phyloP scores from a whole-genome alignment of 2,113 vertebrate species.

The Scomber japonicus region DNA sequence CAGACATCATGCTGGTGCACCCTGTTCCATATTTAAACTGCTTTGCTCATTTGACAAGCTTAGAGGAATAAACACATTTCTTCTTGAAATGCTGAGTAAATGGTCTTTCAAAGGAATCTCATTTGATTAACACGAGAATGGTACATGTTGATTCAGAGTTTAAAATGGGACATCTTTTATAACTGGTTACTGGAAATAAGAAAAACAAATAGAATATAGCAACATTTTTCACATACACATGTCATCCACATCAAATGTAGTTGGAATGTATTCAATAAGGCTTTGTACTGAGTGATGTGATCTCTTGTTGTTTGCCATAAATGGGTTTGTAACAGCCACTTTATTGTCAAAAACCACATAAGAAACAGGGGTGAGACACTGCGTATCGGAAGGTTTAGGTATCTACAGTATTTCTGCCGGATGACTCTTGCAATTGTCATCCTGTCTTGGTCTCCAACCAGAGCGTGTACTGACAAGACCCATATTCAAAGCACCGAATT shows the following conservation, averaged over 20 bases:
- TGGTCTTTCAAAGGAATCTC: too few species aligned
- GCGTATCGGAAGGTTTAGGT: not conserved
- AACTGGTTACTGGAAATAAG: not conserved
- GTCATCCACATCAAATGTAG: not conserved
- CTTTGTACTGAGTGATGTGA: conserved; percentile 10
- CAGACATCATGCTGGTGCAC: not conserved
- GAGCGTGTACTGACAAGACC: conserved; percentile 67
- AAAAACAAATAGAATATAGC: too few species aligned
- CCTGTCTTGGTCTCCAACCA: conserved; percentile 44
- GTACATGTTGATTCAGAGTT: too few species aligned
- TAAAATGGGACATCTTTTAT: too few species aligned
- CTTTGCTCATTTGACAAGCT: not conserved
- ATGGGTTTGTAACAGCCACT: conserved; percentile 14
- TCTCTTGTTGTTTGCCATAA: conserved; percentile 26
- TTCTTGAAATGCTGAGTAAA: too few species aligned
- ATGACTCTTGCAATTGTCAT: conserved; percentile 63
- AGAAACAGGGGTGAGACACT: conserved; percentile 31
- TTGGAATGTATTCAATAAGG: conserved; percentile 23
- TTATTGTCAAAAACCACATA: conserved; percentile 31
- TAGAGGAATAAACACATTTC: not conserved
- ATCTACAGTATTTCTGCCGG: conserved; percentile 51
- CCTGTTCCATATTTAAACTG: conserved; percentile 14
- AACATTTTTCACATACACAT: not conserved
- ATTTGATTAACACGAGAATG: not conserved
- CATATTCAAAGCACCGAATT: conserved; percentile 66